Evolutionary conservation across 2,888 invertebrate species (phyloP).

Genomic region (Hartigia nigra): DNA sequence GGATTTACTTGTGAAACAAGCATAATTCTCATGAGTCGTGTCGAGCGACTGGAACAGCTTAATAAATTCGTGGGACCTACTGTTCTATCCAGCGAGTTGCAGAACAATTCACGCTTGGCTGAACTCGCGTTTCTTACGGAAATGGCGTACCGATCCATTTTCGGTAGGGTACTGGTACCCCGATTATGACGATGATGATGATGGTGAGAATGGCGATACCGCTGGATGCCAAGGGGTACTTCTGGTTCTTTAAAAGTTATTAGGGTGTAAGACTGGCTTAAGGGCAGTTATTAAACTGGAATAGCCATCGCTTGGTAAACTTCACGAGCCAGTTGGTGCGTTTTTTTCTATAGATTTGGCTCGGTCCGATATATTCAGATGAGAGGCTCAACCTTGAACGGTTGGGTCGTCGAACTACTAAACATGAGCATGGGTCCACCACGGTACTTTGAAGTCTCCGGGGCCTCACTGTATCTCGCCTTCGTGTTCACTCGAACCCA

Average conservation of each 20-base stretch:
- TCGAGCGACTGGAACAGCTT: conserved; percentile 37
- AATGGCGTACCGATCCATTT: background rate
- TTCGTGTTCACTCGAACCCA: conserved; percentile 6
- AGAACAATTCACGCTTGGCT: conserved; percentile 30
- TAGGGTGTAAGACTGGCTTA: background rate
- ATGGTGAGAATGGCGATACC: background rate
- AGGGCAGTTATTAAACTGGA: background rate
- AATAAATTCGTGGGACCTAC: conserved; percentile 44
- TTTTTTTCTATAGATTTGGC: conserved; percentile 43
- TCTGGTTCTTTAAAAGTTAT: background rate
- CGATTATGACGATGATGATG: background rate
- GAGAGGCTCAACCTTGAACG: conserved; percentile 53
- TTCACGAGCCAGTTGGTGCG: conserved; percentile 18
- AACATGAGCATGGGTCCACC: conserved; percentile 17
- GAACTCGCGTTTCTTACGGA: conserved; percentile 12
- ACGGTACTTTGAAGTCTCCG: conserved; percentile 22
- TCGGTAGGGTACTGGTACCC: background rate
- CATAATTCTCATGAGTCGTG: conserved; percentile 37
- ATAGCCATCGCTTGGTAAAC: conserved; percentile 7
- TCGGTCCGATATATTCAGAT: conserved; percentile 50
- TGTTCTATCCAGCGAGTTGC: background rate
- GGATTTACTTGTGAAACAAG: conserved; percentile 44
- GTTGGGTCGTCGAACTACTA: conserved; percentile 57
- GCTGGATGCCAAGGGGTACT: background rate
- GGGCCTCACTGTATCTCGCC: conserved; percentile 23